Base-by-base conservation (phyloP, 2,888 invertebrate species). In the Crocallis elinguaria region DNA sequence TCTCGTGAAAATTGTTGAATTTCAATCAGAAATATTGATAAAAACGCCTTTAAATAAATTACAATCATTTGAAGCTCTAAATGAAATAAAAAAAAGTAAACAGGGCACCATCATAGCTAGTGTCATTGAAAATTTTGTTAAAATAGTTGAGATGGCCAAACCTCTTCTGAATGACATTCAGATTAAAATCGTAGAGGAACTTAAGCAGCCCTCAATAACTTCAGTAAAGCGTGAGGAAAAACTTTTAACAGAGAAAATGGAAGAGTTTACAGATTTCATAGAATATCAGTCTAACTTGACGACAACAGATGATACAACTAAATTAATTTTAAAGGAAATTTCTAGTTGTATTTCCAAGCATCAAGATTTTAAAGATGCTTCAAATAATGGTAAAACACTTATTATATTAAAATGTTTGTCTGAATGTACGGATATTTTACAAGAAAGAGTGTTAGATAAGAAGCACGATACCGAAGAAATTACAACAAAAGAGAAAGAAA, bases 351-450 rank as follows among this genome's bases (percentile, higher is more conserved):
- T 88, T 39, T 66, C 72, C 25, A 80, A 79, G 60, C 81, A 88
- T 63, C 66, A 79, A 49, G 77, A 82, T 35, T 84, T 75, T 48
- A 83, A 79, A 71, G 75, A 81, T 55, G 80, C 84, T 0, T 64
- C 57, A 6, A 81, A 82, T 6, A 71, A 73, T 13, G 83, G 84
- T 1, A 85, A 84, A 64, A 72, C 66, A 1, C 67, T 89, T 12
- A 83, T 90, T 23, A 48, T 87, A 43, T 51, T 87, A 0, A 85
- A 88, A 72, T 86, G 83, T 67, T 60, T 90, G 17, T 76, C 84
- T 39, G 86, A 88, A 58, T 88, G 87, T 64, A 73, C 73, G 3
- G 73, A 77, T 49, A 68, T 86, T 13, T 51, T 89, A 32, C 75
- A 77, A 64, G 67, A 76, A 50, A 66, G 62, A 16, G 38, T 73